Base-by-base conservation (phyloP, 2,888 invertebrate species). In the Entomobrya multifasciata region DNA sequence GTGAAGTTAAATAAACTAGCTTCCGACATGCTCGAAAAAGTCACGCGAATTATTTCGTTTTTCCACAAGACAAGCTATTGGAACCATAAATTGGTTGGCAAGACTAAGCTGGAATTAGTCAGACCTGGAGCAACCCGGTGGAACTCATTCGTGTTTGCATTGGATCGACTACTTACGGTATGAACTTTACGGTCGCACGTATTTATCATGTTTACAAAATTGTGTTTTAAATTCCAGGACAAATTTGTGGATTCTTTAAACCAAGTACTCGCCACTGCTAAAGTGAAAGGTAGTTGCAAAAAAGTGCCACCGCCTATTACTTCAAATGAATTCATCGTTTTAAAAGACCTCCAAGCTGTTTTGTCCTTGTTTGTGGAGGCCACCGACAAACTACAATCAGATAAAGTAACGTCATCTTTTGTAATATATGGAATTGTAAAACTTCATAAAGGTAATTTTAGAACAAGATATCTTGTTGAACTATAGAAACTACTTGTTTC, bases 381-480 rank as follows among this genome's bases (percentile, higher is more conserved):
- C 2, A 81, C 81, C 0, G 72, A 81, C 25, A 27, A 11, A 3
- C 20, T 81, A 4, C 81, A 81, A 62, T 13, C 22, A 11, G 80
- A 80, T 17, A 55, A 30, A 15, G 67, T 80, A 2, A 80, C 80
- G 8, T 80, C 80, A 6, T 80, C 80, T 1, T 13, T 49, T 5
- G 80, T 80, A 11, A 10, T 49, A 10, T 13, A 27, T 8, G 80
- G 80, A 17, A 49, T 70, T 1, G 25, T 80, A 13, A 22, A 36
- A n/a, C 15, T 60, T 15, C 2, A 78, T 44, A 78, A 60, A 4
- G 60, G 78, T 78, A 74, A 15, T 1, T 4, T 22, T n/a, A n/a
- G n/a, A 72, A 55, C 76, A 76, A 76, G 76, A 55, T 76, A 76
- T 25, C 76, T 76, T 76, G 76, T 27, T 55, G 1, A 15, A 30